Conservation (phyloP, 2,113 vertebrate genomes). For the Micronycteris hirsuta region DNA sequence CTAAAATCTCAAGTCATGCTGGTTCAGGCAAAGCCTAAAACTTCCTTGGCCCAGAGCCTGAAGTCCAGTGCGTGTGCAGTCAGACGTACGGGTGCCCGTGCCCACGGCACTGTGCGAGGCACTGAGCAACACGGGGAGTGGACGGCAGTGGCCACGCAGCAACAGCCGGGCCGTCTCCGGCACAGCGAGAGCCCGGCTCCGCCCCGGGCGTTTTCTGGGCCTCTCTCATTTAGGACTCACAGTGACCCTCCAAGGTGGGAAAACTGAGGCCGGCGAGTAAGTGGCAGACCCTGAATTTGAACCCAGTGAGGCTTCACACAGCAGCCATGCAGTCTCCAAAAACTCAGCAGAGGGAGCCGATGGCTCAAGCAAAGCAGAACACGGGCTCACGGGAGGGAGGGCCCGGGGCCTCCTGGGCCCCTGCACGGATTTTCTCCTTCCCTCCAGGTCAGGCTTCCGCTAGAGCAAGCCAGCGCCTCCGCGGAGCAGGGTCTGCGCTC, state of each 20-base stretch:
- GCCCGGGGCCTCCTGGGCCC: accelerated
- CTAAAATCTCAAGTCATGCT: not conserved
- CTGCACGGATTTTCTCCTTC: not conserved
- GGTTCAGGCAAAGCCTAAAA: not conserved
- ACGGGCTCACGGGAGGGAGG: not conserved
- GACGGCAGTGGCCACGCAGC: not conserved
- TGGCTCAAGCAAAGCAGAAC: accelerated
- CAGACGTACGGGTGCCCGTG: accelerated
- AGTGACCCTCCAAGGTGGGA: not conserved
- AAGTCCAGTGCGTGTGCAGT: not conserved
- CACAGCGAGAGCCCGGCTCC: accelerated
- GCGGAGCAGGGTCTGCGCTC: not conserved
- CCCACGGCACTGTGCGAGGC: not conserved
- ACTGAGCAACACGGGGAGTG: not conserved
- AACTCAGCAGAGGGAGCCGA: not conserved
- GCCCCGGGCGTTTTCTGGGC: accelerated
- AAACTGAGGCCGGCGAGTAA: not conserved
- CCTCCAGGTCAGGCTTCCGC: not conserved
- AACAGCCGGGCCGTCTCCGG: accelerated
- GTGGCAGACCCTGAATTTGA: not conserved
- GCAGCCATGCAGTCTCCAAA: not conserved
- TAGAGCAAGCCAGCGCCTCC: not conserved
- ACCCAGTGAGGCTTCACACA: not conserved
- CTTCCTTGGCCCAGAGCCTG: not conserved
- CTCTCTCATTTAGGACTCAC: not conserved